Base-by-base conservation (phyloP, 2,888 invertebrate species). In the Ochlodes sylvanus region DNA sequence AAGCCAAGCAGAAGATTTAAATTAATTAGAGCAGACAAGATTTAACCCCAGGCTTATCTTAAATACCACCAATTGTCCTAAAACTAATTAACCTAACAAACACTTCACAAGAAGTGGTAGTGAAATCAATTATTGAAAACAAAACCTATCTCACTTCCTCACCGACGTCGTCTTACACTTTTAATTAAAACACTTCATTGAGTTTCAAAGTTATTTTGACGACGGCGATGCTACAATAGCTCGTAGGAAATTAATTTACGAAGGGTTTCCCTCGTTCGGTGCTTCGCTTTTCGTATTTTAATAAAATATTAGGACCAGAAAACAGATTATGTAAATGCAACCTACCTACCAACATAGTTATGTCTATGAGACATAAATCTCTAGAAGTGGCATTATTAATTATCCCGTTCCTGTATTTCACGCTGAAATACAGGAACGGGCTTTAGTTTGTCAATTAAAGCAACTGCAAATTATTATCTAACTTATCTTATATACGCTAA, bases 201-300 rank as follows among this genome's bases (percentile, higher is more conserved):
- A 73, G 68, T 75, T 73, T 65, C 38, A 70, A 71, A 72, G 69
- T 72, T 75, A 73, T 72, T 74, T 75, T 72, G 71, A 71, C 72
- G 72, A 71, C 47, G 71, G 69, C 72, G 72, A 70, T 55, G 69
- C 55, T 73, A 73, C 71, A 72, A 73, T 71, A 72, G 76, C 73
- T 75, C 74, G 74, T 74, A 73, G 72, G 72, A 75, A 76, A 76
- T 76, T 75, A 76, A 76, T 76, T 76, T 74, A 76, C 68, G 68
- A 68, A 71, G 69, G 50, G 57, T 1, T 34, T 5, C 12, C 62
- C 50, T 57, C 56, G 34, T 68, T 47, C 55, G 21, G 14, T 12
- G n/a, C 32, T 38, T 34, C 10, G 9, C 10, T 14, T 15, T 14
- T 52, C 21, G 21, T 52, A 52, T 52, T 27, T 52, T 14, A 50